Evolutionary conservation across 2,888 invertebrate genomes (phyloP).

Genomic region (Lissocephala sabroskyi): DNA sequence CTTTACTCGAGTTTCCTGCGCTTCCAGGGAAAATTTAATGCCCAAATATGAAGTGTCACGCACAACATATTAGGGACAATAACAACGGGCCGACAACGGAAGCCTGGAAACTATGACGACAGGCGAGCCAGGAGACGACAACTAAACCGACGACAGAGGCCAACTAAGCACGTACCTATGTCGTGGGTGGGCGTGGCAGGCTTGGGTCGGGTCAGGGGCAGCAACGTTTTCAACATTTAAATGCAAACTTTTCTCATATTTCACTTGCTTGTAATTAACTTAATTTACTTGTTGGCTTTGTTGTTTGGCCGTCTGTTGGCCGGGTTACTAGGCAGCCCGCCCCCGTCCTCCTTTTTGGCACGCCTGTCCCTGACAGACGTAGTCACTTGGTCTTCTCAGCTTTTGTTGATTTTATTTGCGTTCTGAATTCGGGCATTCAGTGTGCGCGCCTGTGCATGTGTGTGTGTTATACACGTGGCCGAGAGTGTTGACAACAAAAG

Average conservation of each 20-base stretch:
- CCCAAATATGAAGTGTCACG: slow-evolving; percentile 34
- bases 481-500: too few species aligned
- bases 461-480: too few species aligned
- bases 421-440: too few species aligned
- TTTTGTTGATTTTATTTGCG: too few species aligned
- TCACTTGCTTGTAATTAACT: slow-evolving; percentile 49
- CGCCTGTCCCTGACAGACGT: too few species aligned
- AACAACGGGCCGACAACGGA: background rate
- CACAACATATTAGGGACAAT: slow-evolving; percentile 2
- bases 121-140: slow-evolving; percentile 21
- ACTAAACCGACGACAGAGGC: slow-evolving; percentile 1
- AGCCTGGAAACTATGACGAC: slow-evolving; percentile 5
- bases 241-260: slow-evolving; percentile 54
- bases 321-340: too few species aligned
- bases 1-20: too few species aligned
- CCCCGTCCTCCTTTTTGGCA: too few species aligned
- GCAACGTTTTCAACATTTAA: slow-evolving; percentile 35
- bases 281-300: slow-evolving; percentile 39
- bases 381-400: too few species aligned
- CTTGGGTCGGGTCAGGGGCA: too few species aligned
- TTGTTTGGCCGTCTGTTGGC: background rate
- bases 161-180: background rate
- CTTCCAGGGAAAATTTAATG: slow-evolving; percentile 22
- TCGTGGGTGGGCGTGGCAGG: too few species aligned
- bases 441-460: too few species aligned